Percentiles rank a stretch among this genome's conserved stretches.
Conservation (phyloP, 1,140 invertebrate species). For the Zaprionus kolodkinae region DNA sequence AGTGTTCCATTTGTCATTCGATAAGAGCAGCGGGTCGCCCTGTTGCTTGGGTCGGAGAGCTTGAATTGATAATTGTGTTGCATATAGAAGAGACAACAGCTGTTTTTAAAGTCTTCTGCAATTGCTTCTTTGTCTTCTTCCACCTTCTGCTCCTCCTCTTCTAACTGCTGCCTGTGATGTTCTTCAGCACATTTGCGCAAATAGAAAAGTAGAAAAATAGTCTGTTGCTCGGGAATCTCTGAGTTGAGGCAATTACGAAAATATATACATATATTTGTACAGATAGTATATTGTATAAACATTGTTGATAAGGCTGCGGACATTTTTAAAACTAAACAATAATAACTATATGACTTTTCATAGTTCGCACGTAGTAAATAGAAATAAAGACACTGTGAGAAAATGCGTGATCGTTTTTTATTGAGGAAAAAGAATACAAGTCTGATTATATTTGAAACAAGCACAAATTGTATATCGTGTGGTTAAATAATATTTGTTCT, state of each 20-base stretch:
- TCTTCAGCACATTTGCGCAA: slow-evolving; percentile 42
- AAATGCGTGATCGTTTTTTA: neutral
- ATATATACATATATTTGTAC: slow-evolving; percentile 15
- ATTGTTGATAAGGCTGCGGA: slow-evolving; percentile 54
- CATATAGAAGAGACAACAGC: slow-evolving; percentile 24
- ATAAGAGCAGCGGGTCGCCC: slow-evolving; percentile 27
- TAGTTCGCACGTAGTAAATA: slow-evolving; percentile 5
- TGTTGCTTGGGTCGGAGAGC: slow-evolving; percentile 11
- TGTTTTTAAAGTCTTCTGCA: slow-evolving; percentile 2
- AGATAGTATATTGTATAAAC: slow-evolving; percentile 39
- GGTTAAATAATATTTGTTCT: neutral
- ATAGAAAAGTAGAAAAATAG: slow-evolving; percentile 28
- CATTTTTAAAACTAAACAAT: slow-evolving; percentile 54
- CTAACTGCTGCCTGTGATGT: slow-evolving; percentile 12
- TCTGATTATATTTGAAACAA: too few species aligned
- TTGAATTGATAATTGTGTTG: slow-evolving; percentile 34
- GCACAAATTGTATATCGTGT: neutral
- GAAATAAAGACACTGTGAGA: neutral
- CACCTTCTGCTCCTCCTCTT: neutral
- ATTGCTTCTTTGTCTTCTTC: slow-evolving; percentile 18
- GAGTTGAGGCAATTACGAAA: slow-evolving; percentile 55
- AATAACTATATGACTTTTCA: slow-evolving; percentile 39
- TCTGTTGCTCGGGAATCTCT: slow-evolving; percentile 14
- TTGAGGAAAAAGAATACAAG: too few species aligned
- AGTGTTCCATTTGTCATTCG: slow-evolving; percentile 54